Conservation (phyloP, 2,888 invertebrate species). For the Pteria penguin region DNA sequence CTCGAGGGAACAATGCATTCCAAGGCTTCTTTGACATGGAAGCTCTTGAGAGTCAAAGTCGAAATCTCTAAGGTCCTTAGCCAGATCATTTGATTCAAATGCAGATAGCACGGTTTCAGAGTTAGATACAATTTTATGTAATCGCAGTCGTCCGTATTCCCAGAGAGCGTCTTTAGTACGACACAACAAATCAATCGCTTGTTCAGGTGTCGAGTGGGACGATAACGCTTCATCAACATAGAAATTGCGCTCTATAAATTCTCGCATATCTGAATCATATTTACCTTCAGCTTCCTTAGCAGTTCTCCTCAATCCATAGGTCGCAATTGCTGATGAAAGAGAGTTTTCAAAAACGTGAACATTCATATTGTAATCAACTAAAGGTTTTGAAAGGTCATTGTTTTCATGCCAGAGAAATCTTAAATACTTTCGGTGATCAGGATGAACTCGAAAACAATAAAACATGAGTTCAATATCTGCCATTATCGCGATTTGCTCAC, state of each 20-base stretch:
- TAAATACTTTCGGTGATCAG: neutral
- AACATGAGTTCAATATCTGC: slow-evolving; percentile 47
- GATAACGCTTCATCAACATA: slow-evolving; percentile 26
- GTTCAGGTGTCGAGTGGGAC: slow-evolving; percentile 11
- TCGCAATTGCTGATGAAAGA: slow-evolving; percentile 21
- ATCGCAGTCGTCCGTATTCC: slow-evolving; percentile 6
- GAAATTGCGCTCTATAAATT: slow-evolving; percentile 14
- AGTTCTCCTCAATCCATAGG: slow-evolving; percentile 5
- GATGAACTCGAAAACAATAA: slow-evolving; percentile 32
- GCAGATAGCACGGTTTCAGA: slow-evolving; percentile 4
- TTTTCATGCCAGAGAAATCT: slow-evolving; percentile 79
- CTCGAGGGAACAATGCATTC: slow-evolving; percentile 7
- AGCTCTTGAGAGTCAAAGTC: slow-evolving; percentile 1
- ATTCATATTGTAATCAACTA: slow-evolving; percentile 42
- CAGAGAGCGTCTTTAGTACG: slow-evolving; percentile 23
- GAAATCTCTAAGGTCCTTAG: slow-evolving; percentile 9
- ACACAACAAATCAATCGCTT: slow-evolving; percentile 8
- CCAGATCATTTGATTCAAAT: slow-evolving; percentile 1
- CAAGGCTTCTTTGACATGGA: slow-evolving; percentile 6
- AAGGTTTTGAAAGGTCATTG: slow-evolving; percentile 19
- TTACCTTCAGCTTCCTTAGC: neutral
- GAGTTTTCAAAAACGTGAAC: slow-evolving; percentile 27
- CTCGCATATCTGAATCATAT: slow-evolving; percentile 6
- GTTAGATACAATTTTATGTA: slow-evolving; percentile 14
- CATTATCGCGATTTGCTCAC: slow-evolving; percentile 29